Percentiles rank a stretch among this genome's conserved stretches.
These are phyloP conservation scores for Synergus itoensis DNA, from an alignment of 2,888 invertebrate species.

Conservation along the genomic window DNA sequence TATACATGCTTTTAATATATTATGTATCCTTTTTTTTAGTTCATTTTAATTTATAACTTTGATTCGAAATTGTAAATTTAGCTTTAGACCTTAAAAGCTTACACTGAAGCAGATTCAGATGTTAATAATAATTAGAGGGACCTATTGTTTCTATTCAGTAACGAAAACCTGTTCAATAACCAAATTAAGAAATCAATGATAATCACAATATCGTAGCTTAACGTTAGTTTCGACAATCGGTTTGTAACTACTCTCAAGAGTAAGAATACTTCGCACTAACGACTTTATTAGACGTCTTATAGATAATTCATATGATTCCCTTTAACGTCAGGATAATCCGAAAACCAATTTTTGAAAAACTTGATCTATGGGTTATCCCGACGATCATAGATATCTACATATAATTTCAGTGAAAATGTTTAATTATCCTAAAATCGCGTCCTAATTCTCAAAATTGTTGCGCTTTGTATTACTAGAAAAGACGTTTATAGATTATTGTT, in stretches of 20 bases:
- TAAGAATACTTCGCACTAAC: neutral
- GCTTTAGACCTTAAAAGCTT: neutral
- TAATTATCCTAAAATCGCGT: neutral
- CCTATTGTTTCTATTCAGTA: neutral
- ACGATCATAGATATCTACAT: neutral
- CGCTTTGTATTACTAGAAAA: neutral
- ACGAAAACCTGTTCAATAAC: neutral
- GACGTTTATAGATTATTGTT: neutral
- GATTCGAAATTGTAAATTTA: neutral
- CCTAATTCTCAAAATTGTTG: neutral
- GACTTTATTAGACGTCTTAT: no score
- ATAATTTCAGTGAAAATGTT: neutral
- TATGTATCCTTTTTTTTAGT: neutral
- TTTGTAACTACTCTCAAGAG: neutral
- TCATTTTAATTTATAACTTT: neutral
- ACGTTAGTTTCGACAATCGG: neutral
- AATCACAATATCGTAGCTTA: neutral
- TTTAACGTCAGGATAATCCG: neutral
- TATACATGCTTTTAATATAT: neutral
- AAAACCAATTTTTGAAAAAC: no score
- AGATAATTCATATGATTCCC: no score
- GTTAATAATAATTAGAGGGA: neutral
- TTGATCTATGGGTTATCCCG: neutral
- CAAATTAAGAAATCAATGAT: neutral
- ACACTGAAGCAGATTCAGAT: neutral